phyloP scores from a whole-genome alignment of 2,113 vertebrate genomes.

The Corythaeola cristata region DNA sequence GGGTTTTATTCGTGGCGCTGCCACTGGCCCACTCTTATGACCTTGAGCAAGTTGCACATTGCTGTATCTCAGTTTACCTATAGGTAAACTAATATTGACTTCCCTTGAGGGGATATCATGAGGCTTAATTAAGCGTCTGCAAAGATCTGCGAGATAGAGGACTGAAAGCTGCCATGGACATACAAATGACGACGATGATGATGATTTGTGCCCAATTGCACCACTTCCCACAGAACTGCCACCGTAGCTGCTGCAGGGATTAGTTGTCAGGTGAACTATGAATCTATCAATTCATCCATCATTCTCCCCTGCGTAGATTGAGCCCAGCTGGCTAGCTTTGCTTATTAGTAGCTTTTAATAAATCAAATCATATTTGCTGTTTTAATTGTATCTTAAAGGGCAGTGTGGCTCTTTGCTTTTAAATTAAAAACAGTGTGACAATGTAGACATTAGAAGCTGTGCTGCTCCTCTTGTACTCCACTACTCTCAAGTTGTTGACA shows the following conservation, averaged over 20 bases:
- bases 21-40: constrained; percentile 42
- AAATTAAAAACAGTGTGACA: constrained; percentile 60
- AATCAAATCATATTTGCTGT: constrained; percentile 61
- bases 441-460: not conserved
- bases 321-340: constrained; percentile 51
- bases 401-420: constrained; percentile 31
- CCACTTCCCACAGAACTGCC: constrained; percentile 6
- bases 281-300: constrained; percentile 60
- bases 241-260: not conserved
- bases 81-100: constrained; percentile 68
- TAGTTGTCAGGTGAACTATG: constrained; percentile 62
- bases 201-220: constrained; percentile 34
- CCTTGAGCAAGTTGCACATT: constrained; percentile 47
- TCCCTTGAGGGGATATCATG: constrained; percentile 44
- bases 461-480: not conserved
- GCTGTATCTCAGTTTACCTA: constrained; percentile 63
- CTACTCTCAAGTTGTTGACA: not conserved
- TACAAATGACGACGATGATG: not conserved
- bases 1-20: constrained; percentile 40
- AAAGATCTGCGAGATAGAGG: not conserved
- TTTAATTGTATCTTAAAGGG: constrained; percentile 72
- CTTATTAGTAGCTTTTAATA: constrained; percentile 67
- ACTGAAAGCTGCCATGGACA: not conserved
- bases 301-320: not conserved
- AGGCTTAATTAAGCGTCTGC: constrained; percentile 52